Conservation (phyloP, 2,113 vertebrate species). For the Peucedramus taeniatus region DNA sequence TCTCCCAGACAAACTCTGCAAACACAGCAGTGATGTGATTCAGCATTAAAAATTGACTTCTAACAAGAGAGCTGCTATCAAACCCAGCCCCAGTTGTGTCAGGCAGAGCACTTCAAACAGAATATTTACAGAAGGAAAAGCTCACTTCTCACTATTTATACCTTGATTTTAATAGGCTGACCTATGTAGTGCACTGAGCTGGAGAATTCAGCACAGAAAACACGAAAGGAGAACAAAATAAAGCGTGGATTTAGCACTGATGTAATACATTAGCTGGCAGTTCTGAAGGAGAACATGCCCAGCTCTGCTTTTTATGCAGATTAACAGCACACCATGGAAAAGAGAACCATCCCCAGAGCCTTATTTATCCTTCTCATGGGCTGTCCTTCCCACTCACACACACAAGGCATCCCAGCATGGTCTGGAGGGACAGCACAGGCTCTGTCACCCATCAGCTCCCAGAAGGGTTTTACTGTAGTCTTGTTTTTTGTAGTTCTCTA, state of each 20-base stretch:
- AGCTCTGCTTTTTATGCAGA: not conserved
- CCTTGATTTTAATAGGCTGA: not conserved
- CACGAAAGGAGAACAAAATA: not conserved
- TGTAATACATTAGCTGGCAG: not conserved
- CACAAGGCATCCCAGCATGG: not conserved
- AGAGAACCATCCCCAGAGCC: not conserved
- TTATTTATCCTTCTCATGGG: not conserved
- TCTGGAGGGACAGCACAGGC: not conserved
- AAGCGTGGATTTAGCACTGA: not conserved
- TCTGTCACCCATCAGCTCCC: not conserved
- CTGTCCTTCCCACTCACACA: not conserved
- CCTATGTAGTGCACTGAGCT: not conserved
- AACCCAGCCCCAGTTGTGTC: slow-evolving; percentile 38
- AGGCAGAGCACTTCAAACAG: slow-evolving; percentile 29
- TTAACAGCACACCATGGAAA: not conserved
- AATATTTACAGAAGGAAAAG: not conserved
- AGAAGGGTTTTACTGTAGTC: not conserved
- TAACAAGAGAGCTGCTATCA: not conserved
- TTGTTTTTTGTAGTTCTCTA: too few relatives aligned
- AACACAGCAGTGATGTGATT: not conserved
- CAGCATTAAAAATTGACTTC: not conserved
- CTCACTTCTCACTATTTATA: not conserved
- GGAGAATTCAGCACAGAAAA: not conserved
- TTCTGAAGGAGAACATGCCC: not conserved
- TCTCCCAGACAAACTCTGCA: not conserved